Conservation (phyloP, 2,113 vertebrate genomes). For the Limnothrissa miodon region DNA sequence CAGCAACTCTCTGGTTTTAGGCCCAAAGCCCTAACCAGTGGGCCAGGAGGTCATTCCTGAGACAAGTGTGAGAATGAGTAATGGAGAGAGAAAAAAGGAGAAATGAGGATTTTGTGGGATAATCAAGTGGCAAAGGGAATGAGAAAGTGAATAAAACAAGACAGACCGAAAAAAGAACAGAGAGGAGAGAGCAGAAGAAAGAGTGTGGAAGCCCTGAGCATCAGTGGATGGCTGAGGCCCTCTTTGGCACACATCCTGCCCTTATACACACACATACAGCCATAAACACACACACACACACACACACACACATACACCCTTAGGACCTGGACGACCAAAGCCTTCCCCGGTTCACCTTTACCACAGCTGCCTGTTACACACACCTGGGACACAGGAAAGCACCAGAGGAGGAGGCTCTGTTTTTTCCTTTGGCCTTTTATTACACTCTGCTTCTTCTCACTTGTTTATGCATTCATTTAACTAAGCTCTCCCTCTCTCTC, state of each 20-base stretch:
- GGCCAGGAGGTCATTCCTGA: too few species aligned
- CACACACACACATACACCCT: background rate
- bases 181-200: background rate
- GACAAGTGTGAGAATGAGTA: slow-evolving; percentile 12
- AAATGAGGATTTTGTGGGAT: background rate
- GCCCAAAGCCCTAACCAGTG: too few species aligned
- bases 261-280: background rate
- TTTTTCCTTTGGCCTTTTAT: slow-evolving; percentile 44
- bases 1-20: too few species aligned
- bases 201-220: background rate
- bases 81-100: background rate
- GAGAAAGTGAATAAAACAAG: slow-evolving; percentile 11
- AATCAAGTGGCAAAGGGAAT: background rate
- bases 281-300: background rate
- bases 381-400: slow-evolving; percentile 7
- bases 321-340: background rate
- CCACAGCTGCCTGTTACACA: background rate
- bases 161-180: background rate
- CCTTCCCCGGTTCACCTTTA: background rate
- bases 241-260: background rate
- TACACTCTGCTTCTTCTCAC: slow-evolving; percentile 52
- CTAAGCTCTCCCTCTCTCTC: slow-evolving; percentile 41
- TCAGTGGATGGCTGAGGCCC: background rate
- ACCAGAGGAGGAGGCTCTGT: slow-evolving; percentile 33
- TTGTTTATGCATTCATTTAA: slow-evolving; percentile 47